Evolutionary conservation across 2,113 vertebrate genomes (phyloP).

Genomic region (Aegotheles bennettii): DNA sequence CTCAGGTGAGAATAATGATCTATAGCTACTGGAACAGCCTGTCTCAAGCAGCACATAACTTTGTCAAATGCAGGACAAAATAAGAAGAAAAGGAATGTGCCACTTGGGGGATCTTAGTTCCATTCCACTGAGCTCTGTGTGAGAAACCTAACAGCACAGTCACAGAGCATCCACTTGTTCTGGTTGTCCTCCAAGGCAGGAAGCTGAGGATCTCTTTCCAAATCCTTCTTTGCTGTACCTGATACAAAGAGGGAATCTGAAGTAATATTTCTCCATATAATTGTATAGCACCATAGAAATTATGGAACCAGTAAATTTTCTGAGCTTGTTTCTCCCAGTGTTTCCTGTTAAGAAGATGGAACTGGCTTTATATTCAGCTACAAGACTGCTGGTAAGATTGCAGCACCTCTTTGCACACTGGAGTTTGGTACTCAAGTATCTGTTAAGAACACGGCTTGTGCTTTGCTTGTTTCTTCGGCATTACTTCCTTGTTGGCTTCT

Average conservation of each 20-base stretch:
- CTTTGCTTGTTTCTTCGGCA: not conserved
- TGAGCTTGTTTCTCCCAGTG: not conserved
- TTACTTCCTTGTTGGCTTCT: not conserved
- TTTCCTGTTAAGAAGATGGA: not conserved
- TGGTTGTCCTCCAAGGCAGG: not conserved
- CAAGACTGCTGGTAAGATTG: not conserved
- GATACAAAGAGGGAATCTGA: not conserved
- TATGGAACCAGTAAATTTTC: not conserved
- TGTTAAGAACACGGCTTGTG: not conserved
- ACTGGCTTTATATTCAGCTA: not conserved
- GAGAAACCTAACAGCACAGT: not conserved
- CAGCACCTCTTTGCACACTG: not conserved
- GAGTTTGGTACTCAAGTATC: not conserved
- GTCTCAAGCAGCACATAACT: not conserved
- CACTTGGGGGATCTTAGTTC: not conserved
- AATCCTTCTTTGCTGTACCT: not conserved
- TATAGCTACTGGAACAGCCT: not conserved
- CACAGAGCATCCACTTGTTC: not conserved
- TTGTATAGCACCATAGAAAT: not conserved
- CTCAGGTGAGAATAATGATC: not conserved
- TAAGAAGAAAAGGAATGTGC: not conserved
- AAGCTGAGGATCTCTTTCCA: not conserved
- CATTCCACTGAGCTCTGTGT: not conserved
- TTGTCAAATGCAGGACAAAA: not conserved
- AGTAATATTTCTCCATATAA: not conserved